A percentile compares a stretch with the other conserved stretches of the same genome.
phyloP scores from a whole-genome alignment of 2,888 invertebrate species.

The Monoplex corrugatus region DNA sequence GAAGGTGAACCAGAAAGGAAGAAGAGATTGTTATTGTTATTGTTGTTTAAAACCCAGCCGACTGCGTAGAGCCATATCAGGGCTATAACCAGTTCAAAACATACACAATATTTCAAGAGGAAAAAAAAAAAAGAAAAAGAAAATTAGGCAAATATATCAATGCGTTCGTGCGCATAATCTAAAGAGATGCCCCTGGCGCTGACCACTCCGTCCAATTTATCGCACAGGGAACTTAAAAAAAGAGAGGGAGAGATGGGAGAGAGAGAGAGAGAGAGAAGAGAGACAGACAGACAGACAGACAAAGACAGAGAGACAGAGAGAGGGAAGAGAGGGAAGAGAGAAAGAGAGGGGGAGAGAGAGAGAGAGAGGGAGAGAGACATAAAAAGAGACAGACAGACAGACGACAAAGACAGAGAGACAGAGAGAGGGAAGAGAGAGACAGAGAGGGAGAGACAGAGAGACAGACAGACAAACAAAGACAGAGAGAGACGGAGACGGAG shows the following conservation, averaged over 20 bases:
- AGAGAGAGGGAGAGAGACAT: not conserved
- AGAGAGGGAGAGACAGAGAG: not conserved
- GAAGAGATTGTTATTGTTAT: too few species aligned
- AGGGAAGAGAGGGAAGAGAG: not conserved
- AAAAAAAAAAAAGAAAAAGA: too few species aligned
- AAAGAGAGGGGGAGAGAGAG: constrained; percentile 39
- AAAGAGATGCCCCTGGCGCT: too few species aligned
- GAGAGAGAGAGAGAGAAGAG: not conserved
- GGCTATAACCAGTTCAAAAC: too few species aligned
- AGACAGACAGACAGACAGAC: constrained; percentile 16
- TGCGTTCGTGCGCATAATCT: too few species aligned
- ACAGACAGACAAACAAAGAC: not conserved
- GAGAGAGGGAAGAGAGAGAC: constrained; percentile 19
- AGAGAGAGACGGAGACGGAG: not conserved
- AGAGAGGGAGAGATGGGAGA: not conserved
- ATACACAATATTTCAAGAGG: too few species aligned
- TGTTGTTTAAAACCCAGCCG: too few species aligned
- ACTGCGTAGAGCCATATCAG: too few species aligned
- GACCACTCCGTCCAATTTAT: too few species aligned
- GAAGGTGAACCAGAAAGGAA: too few species aligned
- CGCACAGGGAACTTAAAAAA: not conserved
- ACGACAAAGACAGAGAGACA: not conserved
- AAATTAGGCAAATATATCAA: too few species aligned
- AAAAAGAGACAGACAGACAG: not conserved
- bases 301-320: not conserved